These are phyloP conservation scores for Heliconius melpomene DNA, from an alignment of 1,140 invertebrate species.

Conservation along the genomic window DNA sequence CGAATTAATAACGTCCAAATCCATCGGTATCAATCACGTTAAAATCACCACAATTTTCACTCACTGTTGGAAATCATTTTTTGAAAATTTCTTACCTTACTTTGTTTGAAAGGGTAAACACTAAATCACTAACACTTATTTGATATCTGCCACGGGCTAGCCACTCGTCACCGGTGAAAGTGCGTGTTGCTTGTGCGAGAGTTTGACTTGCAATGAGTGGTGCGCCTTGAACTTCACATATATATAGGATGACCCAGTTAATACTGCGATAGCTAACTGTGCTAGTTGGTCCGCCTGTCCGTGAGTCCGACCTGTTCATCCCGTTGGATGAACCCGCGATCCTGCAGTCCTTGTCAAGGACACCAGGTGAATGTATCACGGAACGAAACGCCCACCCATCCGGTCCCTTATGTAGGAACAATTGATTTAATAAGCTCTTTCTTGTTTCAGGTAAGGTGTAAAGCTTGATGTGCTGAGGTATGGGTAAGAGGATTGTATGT, in stretches of 20 bases:
- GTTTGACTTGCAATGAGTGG: constrained; percentile 76
- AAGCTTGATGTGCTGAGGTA: neutral
- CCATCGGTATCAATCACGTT: constrained; percentile 53
- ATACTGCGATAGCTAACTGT: constrained; percentile 65
- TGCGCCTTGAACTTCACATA: constrained; percentile 78
- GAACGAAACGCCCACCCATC: neutral
- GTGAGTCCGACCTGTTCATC: constrained; percentile 68
- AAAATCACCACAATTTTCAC: constrained; percentile 44
- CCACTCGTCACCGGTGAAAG: constrained; percentile 73
- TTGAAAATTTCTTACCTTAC: constrained; percentile 70
- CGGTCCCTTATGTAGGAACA: neutral
- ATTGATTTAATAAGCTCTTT: constrained; percentile 11
- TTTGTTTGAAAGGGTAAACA: constrained; percentile 57
- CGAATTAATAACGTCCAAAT: constrained; percentile 35
- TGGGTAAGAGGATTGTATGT: no score
- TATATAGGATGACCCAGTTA: constrained; percentile 80
- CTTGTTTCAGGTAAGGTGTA: constrained; percentile 34
- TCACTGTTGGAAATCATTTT: constrained; percentile 45
- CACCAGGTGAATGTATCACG: constrained; percentile 31
- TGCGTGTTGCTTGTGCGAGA: constrained; percentile 72
- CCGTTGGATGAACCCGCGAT: constrained; percentile 52
- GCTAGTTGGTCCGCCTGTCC: constrained; percentile 63
- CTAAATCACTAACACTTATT: constrained; percentile 73
- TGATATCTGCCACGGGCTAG: constrained; percentile 65
- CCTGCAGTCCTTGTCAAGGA: constrained; percentile 66